phyloP scores from a whole-genome alignment of 2,888 invertebrate genomes.

The Muscina levida region DNA sequence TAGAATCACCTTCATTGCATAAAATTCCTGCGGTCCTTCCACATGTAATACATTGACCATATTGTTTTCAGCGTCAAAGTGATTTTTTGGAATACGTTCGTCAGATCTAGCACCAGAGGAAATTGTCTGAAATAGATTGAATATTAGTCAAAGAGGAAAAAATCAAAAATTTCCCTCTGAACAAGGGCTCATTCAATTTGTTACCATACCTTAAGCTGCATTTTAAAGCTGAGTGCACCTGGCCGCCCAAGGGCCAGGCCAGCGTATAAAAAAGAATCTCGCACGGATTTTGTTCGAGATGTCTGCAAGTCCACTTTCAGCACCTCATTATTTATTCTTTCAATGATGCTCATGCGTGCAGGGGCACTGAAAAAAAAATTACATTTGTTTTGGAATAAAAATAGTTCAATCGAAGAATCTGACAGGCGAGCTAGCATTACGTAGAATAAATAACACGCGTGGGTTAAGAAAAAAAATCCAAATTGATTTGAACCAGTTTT shows the following conservation, averaged over 20 bases:
- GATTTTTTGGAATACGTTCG: slow-evolving; percentile 67
- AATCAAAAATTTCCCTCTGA: neutral
- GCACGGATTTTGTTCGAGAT: slow-evolving; percentile 77
- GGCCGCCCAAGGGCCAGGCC: slow-evolving; percentile 72
- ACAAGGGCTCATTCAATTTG: neutral
- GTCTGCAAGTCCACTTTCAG: slow-evolving; percentile 80
- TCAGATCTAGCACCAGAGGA: slow-evolving; percentile 66
- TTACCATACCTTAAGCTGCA: slow-evolving; percentile 63
- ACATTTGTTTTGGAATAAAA: too few relatives aligned
- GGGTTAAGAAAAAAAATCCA: too few relatives aligned
- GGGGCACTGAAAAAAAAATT: slow-evolving; percentile 68
- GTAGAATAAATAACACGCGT: too few relatives aligned
- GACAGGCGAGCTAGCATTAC: too few relatives aligned
- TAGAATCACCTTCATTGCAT: slow-evolving; percentile 84
- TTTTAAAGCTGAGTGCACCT: slow-evolving; percentile 61
- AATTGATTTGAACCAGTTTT: too few relatives aligned
- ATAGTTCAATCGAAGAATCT: too few relatives aligned
- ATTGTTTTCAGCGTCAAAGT: slow-evolving; percentile 68
- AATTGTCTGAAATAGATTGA: slow-evolving; percentile 58
- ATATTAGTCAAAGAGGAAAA: neutral
- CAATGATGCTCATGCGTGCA: slow-evolving; percentile 69
- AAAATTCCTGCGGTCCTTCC: slow-evolving; percentile 85
- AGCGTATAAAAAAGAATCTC: slow-evolving; percentile 79
- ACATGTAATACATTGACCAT: slow-evolving; percentile 83
- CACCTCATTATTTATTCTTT: slow-evolving; percentile 68